Base-by-base conservation (phyloP, 2,888 invertebrate species). In the Matsumyia berberina region DNA sequence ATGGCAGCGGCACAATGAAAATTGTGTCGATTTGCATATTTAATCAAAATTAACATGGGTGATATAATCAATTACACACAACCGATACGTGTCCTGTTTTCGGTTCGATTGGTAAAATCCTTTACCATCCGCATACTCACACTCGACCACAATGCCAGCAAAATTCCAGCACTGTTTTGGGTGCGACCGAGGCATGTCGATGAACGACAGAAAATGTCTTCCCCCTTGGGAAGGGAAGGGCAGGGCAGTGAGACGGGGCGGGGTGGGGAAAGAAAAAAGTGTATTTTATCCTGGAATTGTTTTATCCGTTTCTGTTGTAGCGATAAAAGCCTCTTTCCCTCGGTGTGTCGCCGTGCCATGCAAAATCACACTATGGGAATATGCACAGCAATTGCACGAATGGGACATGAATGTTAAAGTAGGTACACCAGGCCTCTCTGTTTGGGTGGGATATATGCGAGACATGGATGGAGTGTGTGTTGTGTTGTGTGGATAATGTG, bases 21-120 rank as follows among this genome's bases (percentile, higher is more conserved):
- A 89, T 89, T 87, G 85, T 89, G 89, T 87, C 89, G 89, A 86
- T 91, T 91, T 91, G 91, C 91, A 91, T 91, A 91, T 91, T 91
- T 91, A 91, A 91, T 91, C 91, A 91, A 91, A 91, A 91, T 91
- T 91, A 91, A 91, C 91, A 91, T 91, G 91, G 90, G 91, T 91
- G 91, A 91, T 91, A 91, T 91, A 91, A 91, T 91, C 91, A 91
- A 91, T 91, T 91, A 89, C 89, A 86, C 89, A 89, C 87, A 89
- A 88, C 78, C 86, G 86, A 86, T 86, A 86, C 73, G 89, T 89
- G 90, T 89, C 87, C 88, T 88, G 87, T 89, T 89, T 89, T 89
- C 89, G 90, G 89, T 89, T 89, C 90, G 89, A 87, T 90, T 90
- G 90, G 88, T 85, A 76, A 89, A 89, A 89, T 89, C 90, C 89